These are phyloP conservation scores for Ophion obscuratus DNA, from an alignment of 2,888 invertebrate species.

Conservation along the genomic window DNA sequence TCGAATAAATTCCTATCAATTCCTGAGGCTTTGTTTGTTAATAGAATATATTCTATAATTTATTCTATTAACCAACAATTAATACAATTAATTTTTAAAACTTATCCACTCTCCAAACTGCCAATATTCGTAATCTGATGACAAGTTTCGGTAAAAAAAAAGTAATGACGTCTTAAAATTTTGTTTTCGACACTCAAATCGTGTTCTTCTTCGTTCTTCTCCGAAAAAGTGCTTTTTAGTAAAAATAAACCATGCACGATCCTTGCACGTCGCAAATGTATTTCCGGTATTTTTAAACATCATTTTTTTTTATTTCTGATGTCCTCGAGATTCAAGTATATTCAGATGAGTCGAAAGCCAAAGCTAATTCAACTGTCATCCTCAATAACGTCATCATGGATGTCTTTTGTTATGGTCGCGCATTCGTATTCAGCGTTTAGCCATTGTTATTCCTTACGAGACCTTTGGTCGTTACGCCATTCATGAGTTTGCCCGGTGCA, in stretches of 20 bases:
- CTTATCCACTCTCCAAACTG: too few species aligned
- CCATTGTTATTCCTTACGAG: constrained; percentile 27
- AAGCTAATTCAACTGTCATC: constrained; percentile 36
- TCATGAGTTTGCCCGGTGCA: constrained; percentile 28
- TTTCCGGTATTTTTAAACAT: background rate
- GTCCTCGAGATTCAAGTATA: background rate
- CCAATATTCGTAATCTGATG: too few species aligned
- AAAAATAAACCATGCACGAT: background rate
- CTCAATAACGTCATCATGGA: constrained; percentile 23
- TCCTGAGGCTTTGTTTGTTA: too few species aligned
- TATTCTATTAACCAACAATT: too few species aligned
- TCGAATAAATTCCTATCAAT: too few species aligned
- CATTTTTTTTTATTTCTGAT: background rate
- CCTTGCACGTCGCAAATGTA: background rate
- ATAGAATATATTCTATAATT: too few species aligned
- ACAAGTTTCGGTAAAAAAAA: background rate
- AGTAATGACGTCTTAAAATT: background rate
- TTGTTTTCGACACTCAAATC: too few species aligned
- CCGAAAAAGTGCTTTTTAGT: background rate
- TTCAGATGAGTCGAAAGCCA: constrained; percentile 25
- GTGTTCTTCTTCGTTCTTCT: background rate
- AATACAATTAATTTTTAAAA: too few species aligned
- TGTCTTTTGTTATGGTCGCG: constrained; percentile 2
- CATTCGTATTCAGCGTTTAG: constrained; percentile 17
- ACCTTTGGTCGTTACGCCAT: constrained; percentile 22